Evolutionary conservation across 2,797 vertebrate genomes (phyloP).

Genomic region (Lacerta viridis): DNA sequence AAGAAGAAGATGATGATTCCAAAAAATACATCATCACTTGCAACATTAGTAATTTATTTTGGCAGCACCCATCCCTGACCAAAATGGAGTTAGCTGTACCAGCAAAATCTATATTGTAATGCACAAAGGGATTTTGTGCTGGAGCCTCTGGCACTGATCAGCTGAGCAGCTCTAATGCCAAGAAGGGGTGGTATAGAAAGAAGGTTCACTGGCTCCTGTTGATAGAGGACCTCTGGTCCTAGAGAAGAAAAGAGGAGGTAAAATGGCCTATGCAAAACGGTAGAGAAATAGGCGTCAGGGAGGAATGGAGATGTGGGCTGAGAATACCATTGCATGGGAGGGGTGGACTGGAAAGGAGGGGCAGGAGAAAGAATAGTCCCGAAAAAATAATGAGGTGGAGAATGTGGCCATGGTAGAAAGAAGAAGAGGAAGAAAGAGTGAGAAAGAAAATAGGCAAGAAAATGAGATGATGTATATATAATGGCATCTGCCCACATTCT

Average conservation of each 20-base stretch:
- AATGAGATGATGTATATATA: not conserved
- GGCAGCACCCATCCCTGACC: not conserved
- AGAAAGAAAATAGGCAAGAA: not conserved
- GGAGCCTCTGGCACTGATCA: not conserved
- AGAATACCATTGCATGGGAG: not conserved
- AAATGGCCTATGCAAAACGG: not conserved
- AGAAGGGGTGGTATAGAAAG: not conserved
- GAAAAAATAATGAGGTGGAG: not conserved
- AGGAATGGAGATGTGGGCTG: too few species aligned
- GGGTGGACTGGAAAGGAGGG: not conserved
- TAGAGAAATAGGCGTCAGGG: not conserved
- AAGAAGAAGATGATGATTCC: conserved; percentile 11
- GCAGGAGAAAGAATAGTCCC: too few species aligned
- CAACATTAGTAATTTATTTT: not conserved
- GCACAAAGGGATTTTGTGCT: not conserved
- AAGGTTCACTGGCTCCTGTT: not conserved
- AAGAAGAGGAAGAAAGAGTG: not conserved
- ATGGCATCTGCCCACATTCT: not conserved
- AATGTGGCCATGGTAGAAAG: not conserved
- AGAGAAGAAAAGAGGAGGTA: not conserved
- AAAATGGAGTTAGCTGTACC: not conserved
- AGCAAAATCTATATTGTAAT: not conserved
- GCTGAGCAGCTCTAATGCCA: too few species aligned
- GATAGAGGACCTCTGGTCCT: not conserved
- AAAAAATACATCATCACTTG: not conserved